These are phyloP conservation scores for Amblyopsis rosae DNA, from an alignment of 2,113 vertebrate species.

Conservation along the genomic window DNA sequence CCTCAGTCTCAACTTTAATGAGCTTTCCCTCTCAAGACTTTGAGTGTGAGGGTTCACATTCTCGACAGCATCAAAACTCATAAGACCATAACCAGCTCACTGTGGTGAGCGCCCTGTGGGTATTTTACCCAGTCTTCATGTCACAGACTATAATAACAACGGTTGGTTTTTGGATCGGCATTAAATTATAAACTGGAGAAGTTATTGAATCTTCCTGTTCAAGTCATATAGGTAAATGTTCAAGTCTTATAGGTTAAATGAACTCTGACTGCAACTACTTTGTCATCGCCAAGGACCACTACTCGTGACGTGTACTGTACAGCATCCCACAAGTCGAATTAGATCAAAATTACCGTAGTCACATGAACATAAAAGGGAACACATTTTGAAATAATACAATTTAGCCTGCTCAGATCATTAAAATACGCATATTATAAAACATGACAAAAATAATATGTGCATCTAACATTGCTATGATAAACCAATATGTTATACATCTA, in stretches of 20 bases:
- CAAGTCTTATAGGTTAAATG: too few relatives aligned
- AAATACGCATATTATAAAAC: too few relatives aligned
- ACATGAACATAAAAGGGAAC: not conserved
- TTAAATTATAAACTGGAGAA: not conserved
- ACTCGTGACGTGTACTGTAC: not conserved
- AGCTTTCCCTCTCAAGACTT: constrained; percentile 66
- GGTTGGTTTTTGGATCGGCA: not conserved
- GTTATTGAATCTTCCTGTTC: not conserved
- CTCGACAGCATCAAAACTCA: constrained; percentile 67
- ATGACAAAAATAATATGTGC: too few relatives aligned
- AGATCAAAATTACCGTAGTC: too few relatives aligned
- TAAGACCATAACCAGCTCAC: constrained; percentile 72
- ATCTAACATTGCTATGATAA: too few relatives aligned
- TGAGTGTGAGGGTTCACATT: constrained; percentile 72
- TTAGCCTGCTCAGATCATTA: too few relatives aligned
- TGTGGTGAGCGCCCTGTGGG: constrained; percentile 45
- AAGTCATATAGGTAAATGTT: too few relatives aligned
- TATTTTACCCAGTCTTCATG: constrained; percentile 47
- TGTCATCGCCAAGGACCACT: not conserved
- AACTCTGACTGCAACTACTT: not conserved
- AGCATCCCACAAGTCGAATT: not conserved
- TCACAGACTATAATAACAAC: constrained; percentile 36
- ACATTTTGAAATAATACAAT: too few relatives aligned
- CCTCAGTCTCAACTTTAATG: constrained; percentile 64
- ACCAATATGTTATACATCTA: too few relatives aligned